phyloP scores from a whole-genome alignment of 2,888 invertebrate species.

The Tenodera sinensis region DNA sequence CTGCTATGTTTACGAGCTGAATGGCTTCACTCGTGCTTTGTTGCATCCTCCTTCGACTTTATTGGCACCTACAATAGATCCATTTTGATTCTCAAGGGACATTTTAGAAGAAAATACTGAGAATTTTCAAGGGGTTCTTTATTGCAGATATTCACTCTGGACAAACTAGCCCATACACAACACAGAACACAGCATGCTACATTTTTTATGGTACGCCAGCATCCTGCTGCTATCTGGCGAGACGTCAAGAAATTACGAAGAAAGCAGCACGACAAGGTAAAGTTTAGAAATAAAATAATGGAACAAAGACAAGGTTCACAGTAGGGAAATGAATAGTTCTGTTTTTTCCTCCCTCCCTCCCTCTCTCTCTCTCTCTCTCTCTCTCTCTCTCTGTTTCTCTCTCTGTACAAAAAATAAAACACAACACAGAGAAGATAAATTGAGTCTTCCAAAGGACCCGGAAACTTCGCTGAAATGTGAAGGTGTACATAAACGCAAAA shows the following conservation, averaged over 20 bases:
- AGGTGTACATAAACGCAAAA: background rate
- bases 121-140: background rate
- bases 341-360: background rate
- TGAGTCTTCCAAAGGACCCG: background rate
- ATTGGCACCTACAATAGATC: too few species aligned
- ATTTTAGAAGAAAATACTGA: background rate
- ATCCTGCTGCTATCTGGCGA: background rate
- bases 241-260: background rate
- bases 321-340: background rate
- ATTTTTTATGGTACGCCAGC: background rate
- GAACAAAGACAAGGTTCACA: background rate
- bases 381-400: too few species aligned
- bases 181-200: background rate
- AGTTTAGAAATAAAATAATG: background rate
- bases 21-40: too few species aligned
- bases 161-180: background rate
- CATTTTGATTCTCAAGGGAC: too few species aligned
- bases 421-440: too few species aligned
- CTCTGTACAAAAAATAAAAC: too few species aligned
- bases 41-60: too few species aligned
- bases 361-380: too few species aligned
- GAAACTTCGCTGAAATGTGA: background rate
- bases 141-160: background rate
- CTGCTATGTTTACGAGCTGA: too few species aligned
- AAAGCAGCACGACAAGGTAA: background rate